Percentiles rank a stretch among this genome's conserved stretches.
Evolutionary conservation across 2,888 invertebrate species (phyloP).

Genomic region (Electrophaes corylata): DNA sequence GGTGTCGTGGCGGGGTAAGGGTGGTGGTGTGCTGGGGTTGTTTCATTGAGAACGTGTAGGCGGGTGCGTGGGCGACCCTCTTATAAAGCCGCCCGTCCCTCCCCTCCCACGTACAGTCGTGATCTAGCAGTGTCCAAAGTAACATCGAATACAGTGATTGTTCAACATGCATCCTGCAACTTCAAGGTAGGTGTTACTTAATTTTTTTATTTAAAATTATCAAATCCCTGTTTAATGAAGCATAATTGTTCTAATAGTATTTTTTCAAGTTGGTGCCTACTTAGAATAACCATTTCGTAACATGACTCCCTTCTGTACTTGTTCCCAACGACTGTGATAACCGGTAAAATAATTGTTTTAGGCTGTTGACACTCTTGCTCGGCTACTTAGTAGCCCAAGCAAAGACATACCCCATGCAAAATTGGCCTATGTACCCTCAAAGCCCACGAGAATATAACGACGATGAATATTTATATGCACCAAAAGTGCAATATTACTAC

Average conservation of each 20-base stretch:
- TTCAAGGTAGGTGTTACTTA: slow-evolving; percentile 61
- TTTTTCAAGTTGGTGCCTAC: neutral
- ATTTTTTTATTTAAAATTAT: neutral
- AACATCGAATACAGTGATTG: slow-evolving; percentile 62
- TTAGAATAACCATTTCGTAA: neutral
- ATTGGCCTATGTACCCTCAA: slow-evolving; percentile 80
- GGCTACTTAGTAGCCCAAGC: slow-evolving; percentile 78
- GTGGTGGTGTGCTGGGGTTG: slow-evolving; percentile 52
- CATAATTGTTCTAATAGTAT: neutral
- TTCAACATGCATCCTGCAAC: slow-evolving; percentile 67
- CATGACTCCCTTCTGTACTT: neutral
- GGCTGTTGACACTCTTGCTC: slow-evolving; percentile 69
- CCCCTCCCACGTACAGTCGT: slow-evolving; percentile 71
- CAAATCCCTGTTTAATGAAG: neutral
- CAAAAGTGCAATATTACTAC: slow-evolving; percentile 79
- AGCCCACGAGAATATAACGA: slow-evolving; percentile 78
- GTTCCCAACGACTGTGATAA: slow-evolving; percentile 8
- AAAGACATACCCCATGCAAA: slow-evolving; percentile 72
- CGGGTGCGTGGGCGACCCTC: slow-evolving; percentile 80
- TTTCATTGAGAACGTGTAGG: slow-evolving; percentile 90
- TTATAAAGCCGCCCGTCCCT: slow-evolving; percentile 72
- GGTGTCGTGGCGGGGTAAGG: slow-evolving; percentile 44
- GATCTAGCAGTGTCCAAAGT: slow-evolving; percentile 56
- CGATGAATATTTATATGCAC: slow-evolving; percentile 84
- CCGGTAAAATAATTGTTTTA: slow-evolving; percentile 53